A percentile compares a stretch with the other conserved stretches of the same genome.
phyloP scores from a whole-genome alignment of 2,113 vertebrate species.

The Chionomys nivalis region DNA sequence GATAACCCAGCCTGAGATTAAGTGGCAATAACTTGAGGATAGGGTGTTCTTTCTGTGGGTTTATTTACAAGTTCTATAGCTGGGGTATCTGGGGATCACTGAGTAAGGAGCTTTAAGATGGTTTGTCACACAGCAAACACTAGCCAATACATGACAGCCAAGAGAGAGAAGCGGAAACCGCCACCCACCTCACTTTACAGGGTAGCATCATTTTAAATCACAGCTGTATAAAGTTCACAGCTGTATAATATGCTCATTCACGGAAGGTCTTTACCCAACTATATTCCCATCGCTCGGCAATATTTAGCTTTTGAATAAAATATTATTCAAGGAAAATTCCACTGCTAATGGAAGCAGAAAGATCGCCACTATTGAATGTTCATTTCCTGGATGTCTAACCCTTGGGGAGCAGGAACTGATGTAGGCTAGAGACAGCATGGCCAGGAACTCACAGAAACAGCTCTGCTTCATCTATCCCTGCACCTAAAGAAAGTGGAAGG shows the following conservation, averaged over 20 bases:
- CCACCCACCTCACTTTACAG: not conserved
- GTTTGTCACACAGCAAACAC: not conserved
- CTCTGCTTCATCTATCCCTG: not conserved
- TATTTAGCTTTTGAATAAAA: constrained; percentile 32
- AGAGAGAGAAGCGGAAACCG: not conserved
- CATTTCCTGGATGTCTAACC: not conserved
- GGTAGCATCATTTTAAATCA: not conserved
- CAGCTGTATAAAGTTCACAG: not conserved
- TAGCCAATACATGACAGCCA: not conserved
- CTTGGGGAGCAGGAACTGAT: not conserved
- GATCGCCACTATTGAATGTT: not conserved
- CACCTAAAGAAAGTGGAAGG: not conserved
- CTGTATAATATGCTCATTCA: not conserved
- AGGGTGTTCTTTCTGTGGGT: not conserved
- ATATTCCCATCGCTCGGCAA: not conserved
- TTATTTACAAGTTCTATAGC: not conserved
- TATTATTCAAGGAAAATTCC: not conserved
- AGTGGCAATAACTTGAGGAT: no score
- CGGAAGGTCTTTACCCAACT: not conserved
- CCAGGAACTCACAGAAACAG: not conserved
- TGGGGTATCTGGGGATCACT: not conserved
- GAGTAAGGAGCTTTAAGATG: not conserved
- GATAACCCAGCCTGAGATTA: not conserved
- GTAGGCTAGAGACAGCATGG: no score
- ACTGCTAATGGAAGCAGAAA: not conserved